These are phyloP conservation scores for Ganaspis brasiliensis DNA, from an alignment of 2,888 invertebrate species.

Conservation along the genomic window DNA sequence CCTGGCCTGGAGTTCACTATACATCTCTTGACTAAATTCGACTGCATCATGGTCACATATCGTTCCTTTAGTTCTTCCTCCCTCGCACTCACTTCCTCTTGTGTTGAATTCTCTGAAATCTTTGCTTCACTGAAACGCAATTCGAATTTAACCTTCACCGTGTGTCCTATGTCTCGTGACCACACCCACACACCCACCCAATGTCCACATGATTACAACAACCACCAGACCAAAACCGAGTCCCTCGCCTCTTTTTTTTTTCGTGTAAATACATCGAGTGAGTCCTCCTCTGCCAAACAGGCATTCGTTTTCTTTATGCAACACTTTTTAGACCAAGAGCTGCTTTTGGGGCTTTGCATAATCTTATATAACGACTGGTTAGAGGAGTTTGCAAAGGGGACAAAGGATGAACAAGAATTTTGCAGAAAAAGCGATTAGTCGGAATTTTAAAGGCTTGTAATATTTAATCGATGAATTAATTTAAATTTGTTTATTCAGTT, in stretches of 20 bases:
- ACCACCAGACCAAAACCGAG: slow-evolving; percentile 23
- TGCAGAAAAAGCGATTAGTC: neutral
- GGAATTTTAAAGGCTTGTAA: neutral
- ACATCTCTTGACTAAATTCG: slow-evolving; percentile 8
- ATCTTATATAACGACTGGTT: slow-evolving; percentile 25
- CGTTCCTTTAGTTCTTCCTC: slow-evolving; percentile 36
- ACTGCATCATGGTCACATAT: slow-evolving; percentile 29
- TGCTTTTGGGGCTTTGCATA: slow-evolving; percentile 31
- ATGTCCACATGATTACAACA: slow-evolving; percentile 47
- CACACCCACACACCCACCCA: slow-evolving; percentile 66
- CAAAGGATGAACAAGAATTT: neutral
- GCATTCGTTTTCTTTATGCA: slow-evolving; percentile 26
- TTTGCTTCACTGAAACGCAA: slow-evolving; percentile 62
- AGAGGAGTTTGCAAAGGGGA: slow-evolving; percentile 1
- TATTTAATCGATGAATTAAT: slow-evolving; percentile 16
- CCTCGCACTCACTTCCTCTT: slow-evolving; percentile 25
- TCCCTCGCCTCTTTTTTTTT: slow-evolving; percentile 10
- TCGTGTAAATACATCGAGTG: neutral
- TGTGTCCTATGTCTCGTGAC: slow-evolving; percentile 64
- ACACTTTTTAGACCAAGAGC: slow-evolving; percentile 27
- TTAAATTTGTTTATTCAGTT: too few species aligned
- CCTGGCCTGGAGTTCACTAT: neutral
- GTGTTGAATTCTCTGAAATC: slow-evolving; percentile 9
- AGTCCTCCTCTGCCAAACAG: slow-evolving; percentile 15
- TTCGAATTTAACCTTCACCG: slow-evolving; percentile 70